A percentile compares a stretch with the other conserved stretches of the same genome.
These are phyloP conservation scores for Salvelinus fontinalis DNA, from an alignment of 2,113 vertebrate species.

Conservation along the genomic window DNA sequence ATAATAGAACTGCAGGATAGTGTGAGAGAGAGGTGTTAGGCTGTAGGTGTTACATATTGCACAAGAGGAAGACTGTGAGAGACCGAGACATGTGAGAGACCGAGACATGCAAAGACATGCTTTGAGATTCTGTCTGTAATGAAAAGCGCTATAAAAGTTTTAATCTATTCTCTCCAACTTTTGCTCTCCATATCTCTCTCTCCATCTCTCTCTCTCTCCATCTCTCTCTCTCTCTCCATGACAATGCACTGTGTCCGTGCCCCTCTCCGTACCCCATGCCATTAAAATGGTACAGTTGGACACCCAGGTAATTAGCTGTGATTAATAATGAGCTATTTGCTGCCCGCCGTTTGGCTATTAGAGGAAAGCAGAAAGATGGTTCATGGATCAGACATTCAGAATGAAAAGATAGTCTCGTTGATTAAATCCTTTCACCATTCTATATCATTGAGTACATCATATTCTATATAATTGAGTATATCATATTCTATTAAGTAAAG, in stretches of 20 bases:
- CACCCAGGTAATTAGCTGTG: constrained; percentile 19
- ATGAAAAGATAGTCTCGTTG: not conserved
- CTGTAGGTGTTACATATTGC: not conserved
- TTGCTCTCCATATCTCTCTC: too few relatives aligned
- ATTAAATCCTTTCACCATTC: constrained; percentile 1
- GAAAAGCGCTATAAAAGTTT: not conserved
- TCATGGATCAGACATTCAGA: not conserved
- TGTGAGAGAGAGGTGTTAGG: not conserved
- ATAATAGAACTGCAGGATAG: not conserved
- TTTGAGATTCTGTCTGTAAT: not conserved
- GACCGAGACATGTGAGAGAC: constrained; percentile 25
- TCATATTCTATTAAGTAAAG: constrained; percentile 1
- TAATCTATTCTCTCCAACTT: too few relatives aligned
- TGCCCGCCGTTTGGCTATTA: not conserved
- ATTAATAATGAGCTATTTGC: constrained; percentile 17
- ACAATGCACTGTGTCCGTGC: not conserved
- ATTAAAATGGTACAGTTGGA: not conserved
- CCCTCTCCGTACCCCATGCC: not conserved
- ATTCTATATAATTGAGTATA: not conserved
- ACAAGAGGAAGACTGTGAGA: constrained; percentile 3
- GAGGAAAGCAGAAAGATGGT: not conserved
- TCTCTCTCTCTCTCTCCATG: not conserved
- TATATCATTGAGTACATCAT: not conserved
- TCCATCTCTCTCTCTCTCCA: too few relatives aligned
- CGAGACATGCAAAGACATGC: not conserved